These are phyloP conservation scores for Limosa lapponica DNA, from an alignment of 2,797 vertebrate species.

Conservation along the genomic window DNA sequence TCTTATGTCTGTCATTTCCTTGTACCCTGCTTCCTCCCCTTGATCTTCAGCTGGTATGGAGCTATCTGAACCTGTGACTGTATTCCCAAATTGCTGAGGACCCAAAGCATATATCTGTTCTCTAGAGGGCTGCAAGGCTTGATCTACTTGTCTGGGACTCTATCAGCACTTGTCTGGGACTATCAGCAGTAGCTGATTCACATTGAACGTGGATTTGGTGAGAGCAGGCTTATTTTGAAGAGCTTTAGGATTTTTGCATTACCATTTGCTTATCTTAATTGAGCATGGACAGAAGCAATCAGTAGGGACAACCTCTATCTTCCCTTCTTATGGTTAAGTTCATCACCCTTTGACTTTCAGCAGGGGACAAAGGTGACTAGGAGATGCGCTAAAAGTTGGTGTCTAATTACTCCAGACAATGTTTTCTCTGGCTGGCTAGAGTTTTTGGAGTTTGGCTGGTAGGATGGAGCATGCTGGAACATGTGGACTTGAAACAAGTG, in stretches of 20 bases:
- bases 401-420: not conserved
- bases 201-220: not conserved
- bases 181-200: not conserved
- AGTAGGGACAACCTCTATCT: not conserved
- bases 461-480: slow-evolving; percentile 5
- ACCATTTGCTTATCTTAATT: not conserved
- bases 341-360: not conserved
- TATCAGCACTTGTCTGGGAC: not conserved
- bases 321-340: not conserved
- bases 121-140: not conserved
- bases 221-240: not conserved
- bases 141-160: not conserved
- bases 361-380: not conserved
- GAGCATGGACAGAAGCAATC: not conserved
- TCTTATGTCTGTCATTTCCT: not conserved
- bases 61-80: not conserved
- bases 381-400: not conserved
- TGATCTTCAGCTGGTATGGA: not conserved
- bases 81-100: not conserved
- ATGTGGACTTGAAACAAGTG: not conserved
- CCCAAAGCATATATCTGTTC: not conserved
- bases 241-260: not conserved
- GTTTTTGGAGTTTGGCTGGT: not conserved
- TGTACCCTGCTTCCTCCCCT: not conserved
- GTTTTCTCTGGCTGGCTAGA: slow-evolving; percentile 3